Evolutionary conservation across 1,140 invertebrate species (phyloP), one percentile per base, ranked within the genome.

Genomic region (Solenopsis invicta): DNA sequence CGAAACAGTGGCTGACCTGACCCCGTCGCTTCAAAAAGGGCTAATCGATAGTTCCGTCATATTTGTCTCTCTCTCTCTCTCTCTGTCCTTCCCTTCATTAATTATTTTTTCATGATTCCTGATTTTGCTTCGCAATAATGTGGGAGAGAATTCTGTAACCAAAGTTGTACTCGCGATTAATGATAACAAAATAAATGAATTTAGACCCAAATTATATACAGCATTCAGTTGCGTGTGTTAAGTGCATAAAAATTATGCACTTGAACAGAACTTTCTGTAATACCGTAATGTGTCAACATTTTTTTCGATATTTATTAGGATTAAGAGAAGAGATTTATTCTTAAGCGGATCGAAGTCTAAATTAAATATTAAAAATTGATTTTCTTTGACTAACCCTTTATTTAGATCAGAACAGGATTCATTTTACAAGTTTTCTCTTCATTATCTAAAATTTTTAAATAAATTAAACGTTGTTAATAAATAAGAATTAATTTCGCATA

Each of bases 1-100:
- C 16, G 64, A 81, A 71, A 81, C 66, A 66, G 78, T 81, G 78
- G 61, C 76, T 18, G 59, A 37, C 12, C 29, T 45, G 61, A 34
- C 61, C 24, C n/a, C n/a, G 41, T 66, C 6, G 24, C n/a, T 62
- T 24, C 59, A 10, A 48, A 77, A 52, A 76, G 2, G 29, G 29
- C 41, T 64, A 62, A 61, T 85, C 71, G 54, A 72, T 84, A 72
- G 37, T 50, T 74, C 54, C 56, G n/a, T 76, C 56, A 71, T 75
- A 9, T 75, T 24, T 29, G 34, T 52, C 34, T 29, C 29, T 29
- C 29, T 29, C 29, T 29, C 29, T 16, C 29, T 29, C 29, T 16
- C 16, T 13, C 41, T 29, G 13, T 80, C n/a, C 29, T 8, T 74
- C 61, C 75, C 9, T 18, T 8, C 21, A 0, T 16, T 24, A 2